Evolutionary conservation across 2,113 vertebrate genomes (phyloP).

Genomic region (Oostethus manadensis): DNA sequence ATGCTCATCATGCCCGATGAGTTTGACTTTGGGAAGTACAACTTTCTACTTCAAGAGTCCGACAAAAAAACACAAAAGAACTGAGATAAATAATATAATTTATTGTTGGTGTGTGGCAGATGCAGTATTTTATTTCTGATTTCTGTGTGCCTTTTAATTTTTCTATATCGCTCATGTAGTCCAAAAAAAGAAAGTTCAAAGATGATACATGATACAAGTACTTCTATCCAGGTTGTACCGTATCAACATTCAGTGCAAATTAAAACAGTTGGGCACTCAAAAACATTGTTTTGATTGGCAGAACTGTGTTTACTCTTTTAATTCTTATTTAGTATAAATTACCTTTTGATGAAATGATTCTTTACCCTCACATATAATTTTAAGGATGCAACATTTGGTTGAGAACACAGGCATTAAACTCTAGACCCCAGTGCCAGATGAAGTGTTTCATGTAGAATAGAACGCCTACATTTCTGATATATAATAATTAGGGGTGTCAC

Average conservation of each 20-base stretch:
- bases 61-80: conserved; percentile 43
- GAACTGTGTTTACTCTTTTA: no score
- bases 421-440: no score
- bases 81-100: background rate
- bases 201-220: no score
- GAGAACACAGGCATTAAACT: no score
- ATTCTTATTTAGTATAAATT: background rate
- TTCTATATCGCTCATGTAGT: background rate
- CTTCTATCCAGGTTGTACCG: no score
- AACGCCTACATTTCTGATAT: no score
- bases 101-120: background rate
- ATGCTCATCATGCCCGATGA: conserved; percentile 86
- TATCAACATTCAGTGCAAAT: no score
- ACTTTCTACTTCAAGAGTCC: conserved; percentile 79
- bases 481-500: no score
- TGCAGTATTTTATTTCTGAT: background rate
- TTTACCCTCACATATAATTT: background rate
- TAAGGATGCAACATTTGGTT: background rate
- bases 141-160: background rate
- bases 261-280: no score
- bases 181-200: background rate
- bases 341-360: background rate
- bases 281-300: no score
- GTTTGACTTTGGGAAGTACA: conserved; percentile 91
- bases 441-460: no score